These are phyloP conservation scores for Chaitophorus viminalis DNA, from an alignment of 2,888 invertebrate species.

Conservation along the genomic window DNA sequence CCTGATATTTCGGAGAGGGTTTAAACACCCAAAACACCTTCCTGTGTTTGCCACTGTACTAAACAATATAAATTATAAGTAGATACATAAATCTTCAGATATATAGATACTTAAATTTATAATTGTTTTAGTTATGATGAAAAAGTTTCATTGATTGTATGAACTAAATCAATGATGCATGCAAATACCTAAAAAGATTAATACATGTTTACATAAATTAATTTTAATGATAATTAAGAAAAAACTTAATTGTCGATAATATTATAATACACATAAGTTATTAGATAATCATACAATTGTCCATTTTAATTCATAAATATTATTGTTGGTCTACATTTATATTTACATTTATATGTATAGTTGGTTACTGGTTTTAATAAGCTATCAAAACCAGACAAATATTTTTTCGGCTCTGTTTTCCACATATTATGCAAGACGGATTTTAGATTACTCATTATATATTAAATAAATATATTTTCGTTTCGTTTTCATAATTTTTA, in stretches of 20 bases:
- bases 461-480: background rate
- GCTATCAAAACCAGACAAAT: conserved; percentile 4
- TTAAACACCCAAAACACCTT: too few relatives aligned
- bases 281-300: background rate
- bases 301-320: background rate
- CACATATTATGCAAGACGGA: conserved; percentile 4
- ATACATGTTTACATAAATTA: background rate
- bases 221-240: background rate
- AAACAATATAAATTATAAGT: too few relatives aligned
- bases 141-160: too few relatives aligned
- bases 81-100: too few relatives aligned
- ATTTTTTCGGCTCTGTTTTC: background rate
- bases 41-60: too few relatives aligned
- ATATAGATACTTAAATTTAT: too few relatives aligned
- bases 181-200: background rate
- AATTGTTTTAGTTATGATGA: too few relatives aligned
- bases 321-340: background rate
- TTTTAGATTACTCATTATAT: conserved; percentile 3
- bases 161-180: background rate
- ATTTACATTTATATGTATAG: too few relatives aligned
- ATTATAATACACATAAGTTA: background rate
- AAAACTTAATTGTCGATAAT: background rate
- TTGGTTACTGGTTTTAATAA: background rate
- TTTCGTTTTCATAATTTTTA: background rate
- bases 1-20: too few relatives aligned